Evolutionary conservation across 2,888 invertebrate species (phyloP).

Genomic region (Iselma pallidipennis): DNA sequence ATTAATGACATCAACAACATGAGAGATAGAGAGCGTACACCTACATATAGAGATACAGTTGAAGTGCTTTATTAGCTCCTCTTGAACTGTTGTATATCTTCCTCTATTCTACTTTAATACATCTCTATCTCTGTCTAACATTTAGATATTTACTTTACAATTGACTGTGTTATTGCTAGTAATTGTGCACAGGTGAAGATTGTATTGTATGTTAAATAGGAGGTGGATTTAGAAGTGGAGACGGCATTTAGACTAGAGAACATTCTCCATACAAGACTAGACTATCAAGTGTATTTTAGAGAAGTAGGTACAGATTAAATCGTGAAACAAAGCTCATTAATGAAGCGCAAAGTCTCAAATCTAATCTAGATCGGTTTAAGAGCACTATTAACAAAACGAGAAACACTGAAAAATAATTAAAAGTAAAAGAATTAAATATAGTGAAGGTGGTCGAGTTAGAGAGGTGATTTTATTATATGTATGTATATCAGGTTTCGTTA

Average conservation of each 20-base stretch:
- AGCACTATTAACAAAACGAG: too few relatives aligned
- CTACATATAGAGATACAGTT: neutral
- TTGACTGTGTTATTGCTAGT: neutral
- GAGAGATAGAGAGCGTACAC: neutral
- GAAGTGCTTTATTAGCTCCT: neutral
- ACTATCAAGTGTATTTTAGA: too few relatives aligned
- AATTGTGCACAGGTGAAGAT: neutral
- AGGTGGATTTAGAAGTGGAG: neutral
- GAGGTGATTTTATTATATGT: too few relatives aligned
- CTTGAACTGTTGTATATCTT: neutral
- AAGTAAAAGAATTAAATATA: too few relatives aligned
- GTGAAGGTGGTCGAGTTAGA: too few relatives aligned
- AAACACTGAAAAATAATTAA: too few relatives aligned
- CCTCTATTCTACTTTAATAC: neutral
- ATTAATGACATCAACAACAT: neutral
- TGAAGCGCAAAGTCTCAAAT: too few relatives aligned
- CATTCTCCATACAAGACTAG: neutral
- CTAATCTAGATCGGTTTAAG: too few relatives aligned
- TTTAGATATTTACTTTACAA: neutral
- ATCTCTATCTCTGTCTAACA: neutral
- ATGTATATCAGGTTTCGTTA: too few relatives aligned
- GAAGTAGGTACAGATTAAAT: too few relatives aligned
- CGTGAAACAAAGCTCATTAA: too few relatives aligned
- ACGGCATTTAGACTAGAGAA: neutral
- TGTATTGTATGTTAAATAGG: neutral